phyloP scores from a whole-genome alignment of 1,140 invertebrate genomes.

The Melitaea cinxia region DNA sequence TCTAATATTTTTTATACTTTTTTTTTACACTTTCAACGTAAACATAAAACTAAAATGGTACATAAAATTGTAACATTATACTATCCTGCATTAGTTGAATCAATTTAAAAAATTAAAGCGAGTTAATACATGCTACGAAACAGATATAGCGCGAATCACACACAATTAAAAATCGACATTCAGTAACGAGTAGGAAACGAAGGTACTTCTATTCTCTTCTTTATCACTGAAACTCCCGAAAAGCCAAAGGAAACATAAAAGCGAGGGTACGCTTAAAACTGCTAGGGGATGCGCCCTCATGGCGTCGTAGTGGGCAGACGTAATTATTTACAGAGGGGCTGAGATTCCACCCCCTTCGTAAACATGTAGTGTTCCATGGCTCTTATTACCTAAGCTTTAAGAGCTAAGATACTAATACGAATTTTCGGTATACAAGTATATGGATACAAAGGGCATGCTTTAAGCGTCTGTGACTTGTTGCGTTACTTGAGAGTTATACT shows the following conservation, averaged over 20 bases:
- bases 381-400: slow-evolving; percentile 19
- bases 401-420: slow-evolving; percentile 14
- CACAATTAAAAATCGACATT: slow-evolving; percentile 37
- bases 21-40: no score
- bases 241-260: slow-evolving; percentile 43
- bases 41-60: no score
- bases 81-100: no score
- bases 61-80: no score
- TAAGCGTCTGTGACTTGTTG: slow-evolving; percentile 38
- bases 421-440: slow-evolving; percentile 15
- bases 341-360: slow-evolving; percentile 44
- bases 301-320: slow-evolving; percentile 50
- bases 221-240: slow-evolving; percentile 23
- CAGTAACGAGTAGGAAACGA: slow-evolving; percentile 28
- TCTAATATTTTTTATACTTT: no score
- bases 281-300: slow-evolving; percentile 50
- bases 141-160: slow-evolving; percentile 11
- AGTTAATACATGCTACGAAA: neutral
- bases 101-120: no score
- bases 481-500: slow-evolving; percentile 26
- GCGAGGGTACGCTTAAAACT: slow-evolving; percentile 30
- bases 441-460: slow-evolving; percentile 32
- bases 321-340: slow-evolving; percentile 71
- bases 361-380: slow-evolving; percentile 2
- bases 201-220: slow-evolving; percentile 22